Evolutionary conservation across 2,797 vertebrate species (phyloP).

Genomic region (Delichon dasypus): DNA sequence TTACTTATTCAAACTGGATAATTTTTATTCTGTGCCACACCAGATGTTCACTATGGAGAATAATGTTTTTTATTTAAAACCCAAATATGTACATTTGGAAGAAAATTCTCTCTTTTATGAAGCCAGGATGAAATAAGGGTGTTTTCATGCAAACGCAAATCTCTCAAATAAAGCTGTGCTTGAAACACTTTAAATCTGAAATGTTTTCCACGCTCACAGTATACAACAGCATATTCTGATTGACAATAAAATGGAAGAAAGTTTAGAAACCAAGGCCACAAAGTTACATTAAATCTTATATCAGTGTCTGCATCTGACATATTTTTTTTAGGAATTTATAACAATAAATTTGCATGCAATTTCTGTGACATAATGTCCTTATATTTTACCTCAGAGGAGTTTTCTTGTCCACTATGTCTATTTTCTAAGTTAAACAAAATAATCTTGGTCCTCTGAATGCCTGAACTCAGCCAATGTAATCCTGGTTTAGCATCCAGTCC

Average conservation of each 20-base stretch:
- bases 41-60: not conserved
- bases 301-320: not conserved
- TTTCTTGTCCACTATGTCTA: not conserved
- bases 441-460: not conserved
- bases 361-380: not conserved
- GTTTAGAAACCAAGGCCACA: not conserved
- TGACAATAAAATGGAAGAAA: not conserved
- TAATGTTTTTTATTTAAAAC: not conserved
- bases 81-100: not conserved
- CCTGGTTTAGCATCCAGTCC: not conserved
- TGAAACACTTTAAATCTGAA: not conserved
- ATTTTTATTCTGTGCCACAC: not conserved
- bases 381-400: not conserved
- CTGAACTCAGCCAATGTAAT: not conserved
- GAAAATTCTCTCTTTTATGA: not conserved
- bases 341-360: not conserved
- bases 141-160: not conserved
- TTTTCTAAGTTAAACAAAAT: not conserved
- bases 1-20: not conserved
- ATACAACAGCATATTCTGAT: not conserved
- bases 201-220: not conserved
- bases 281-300: not conserved
- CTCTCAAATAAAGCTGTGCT: not conserved
- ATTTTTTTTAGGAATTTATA: not conserved
- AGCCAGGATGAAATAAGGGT: not conserved